A percentile compares a stretch with the other conserved stretches of the same genome.
Evolutionary conservation across 2,888 invertebrate genomes (phyloP).

Genomic region (Cantharis rufa): DNA sequence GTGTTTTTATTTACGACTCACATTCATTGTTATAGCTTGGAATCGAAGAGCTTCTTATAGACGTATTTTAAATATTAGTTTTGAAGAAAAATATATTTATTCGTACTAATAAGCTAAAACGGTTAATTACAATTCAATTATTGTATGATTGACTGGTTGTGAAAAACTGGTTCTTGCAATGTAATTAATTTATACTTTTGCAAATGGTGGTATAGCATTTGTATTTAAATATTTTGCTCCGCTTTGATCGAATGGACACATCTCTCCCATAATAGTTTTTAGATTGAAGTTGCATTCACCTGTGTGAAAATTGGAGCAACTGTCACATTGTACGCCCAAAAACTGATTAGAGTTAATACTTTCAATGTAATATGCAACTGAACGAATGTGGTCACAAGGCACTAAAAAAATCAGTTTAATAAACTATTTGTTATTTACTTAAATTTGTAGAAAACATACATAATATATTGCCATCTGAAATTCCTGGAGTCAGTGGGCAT

Average conservation of each 20-base stretch:
- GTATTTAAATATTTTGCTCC: not conserved
- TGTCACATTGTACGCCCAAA: slow-evolving; percentile 36
- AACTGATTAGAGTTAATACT: not conserved
- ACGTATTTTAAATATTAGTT: no score
- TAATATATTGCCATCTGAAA: no score
- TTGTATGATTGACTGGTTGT: no score
- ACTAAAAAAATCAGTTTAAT: not conserved
- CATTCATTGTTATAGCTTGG: no score
- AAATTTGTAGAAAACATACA: no score
- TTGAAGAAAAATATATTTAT: no score
- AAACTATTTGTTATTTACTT: not conserved
- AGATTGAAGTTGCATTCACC: not conserved
- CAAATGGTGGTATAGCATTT: not conserved
- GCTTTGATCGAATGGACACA: not conserved
- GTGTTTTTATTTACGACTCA: no score
- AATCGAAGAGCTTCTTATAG: no score
- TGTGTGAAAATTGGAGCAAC: not conserved
- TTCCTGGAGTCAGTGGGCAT: not conserved
- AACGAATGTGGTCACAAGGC: not conserved
- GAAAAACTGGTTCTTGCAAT: not conserved
- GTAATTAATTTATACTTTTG: not conserved
- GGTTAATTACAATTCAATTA: no score
- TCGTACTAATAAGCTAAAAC: no score
- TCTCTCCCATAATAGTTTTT: not conserved
- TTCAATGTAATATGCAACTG: not conserved